Conservation (phyloP, 1,140 invertebrate species). For the Papilio polyxenes region DNA sequence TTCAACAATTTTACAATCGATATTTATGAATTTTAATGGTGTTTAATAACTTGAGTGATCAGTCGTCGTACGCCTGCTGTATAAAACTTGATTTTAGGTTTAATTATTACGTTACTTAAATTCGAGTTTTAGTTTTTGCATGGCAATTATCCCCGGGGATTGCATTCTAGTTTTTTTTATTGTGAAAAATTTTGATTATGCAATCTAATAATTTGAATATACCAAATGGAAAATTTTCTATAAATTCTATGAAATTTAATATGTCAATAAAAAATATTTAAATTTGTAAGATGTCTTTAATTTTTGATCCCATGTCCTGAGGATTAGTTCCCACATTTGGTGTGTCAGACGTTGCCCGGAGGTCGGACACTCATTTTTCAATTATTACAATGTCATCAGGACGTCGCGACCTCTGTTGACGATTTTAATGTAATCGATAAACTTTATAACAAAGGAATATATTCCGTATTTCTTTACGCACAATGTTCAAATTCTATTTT, state of each 20-base stretch:
- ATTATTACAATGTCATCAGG: conserved; percentile 75
- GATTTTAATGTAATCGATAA: conserved; percentile 35
- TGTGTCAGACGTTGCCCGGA: conserved; percentile 55
- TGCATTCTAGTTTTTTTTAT: conserved; percentile 77
- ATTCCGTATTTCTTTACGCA: neutral
- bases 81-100: conserved; percentile 78
- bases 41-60: conserved; percentile 53
- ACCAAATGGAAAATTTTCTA: conserved; percentile 43
- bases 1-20: conserved; percentile 70
- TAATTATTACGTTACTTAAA: conserved; percentile 61
- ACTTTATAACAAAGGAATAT: conserved; percentile 35
- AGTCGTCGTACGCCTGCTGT: conserved; percentile 66
- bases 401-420: conserved; percentile 58
- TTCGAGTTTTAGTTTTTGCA: conserved; percentile 76
- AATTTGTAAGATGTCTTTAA: conserved; percentile 56
- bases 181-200: conserved; percentile 78
- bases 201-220: conserved; percentile 65
- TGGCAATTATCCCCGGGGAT: conserved; percentile 72
- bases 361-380: conserved; percentile 73
- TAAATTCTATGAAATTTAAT: conserved; percentile 57
- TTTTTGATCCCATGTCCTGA: conserved; percentile 45
- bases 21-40: conserved; percentile 42
- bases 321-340: conserved; percentile 59
- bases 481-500: neutral
- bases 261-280: conserved; percentile 60